Percentiles rank a stretch among this genome's conserved stretches.
Evolutionary conservation across 2,888 invertebrate genomes (phyloP).

Genomic region (Agrypnus murinus): DNA sequence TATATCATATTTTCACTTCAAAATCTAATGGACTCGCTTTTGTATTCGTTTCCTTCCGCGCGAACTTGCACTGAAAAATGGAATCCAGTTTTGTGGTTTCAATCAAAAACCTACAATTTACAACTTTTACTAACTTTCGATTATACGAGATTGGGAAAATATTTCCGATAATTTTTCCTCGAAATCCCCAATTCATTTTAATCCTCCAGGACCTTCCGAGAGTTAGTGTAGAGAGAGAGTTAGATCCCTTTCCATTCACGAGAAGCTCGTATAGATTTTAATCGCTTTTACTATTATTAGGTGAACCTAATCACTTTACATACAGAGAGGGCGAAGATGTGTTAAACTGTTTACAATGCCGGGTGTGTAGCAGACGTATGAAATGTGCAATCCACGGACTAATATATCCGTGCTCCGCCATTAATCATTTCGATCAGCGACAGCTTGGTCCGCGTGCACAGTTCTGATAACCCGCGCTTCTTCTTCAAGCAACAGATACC

Average conservation of each 20-base stretch:
- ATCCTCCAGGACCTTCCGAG: constrained; percentile 15
- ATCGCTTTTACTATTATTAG: constrained; percentile 40
- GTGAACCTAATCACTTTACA: constrained; percentile 46
- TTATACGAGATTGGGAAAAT: background rate
- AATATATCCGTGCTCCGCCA: constrained; percentile 66
- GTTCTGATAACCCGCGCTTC: constrained; percentile 62
- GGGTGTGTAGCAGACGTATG: constrained; percentile 60
- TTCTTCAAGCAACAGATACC: constrained; percentile 52
- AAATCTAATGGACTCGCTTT: constrained; percentile 65
- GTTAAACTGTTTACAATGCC: constrained; percentile 50
- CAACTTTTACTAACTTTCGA: background rate
- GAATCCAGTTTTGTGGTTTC: constrained; percentile 27
- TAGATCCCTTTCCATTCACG: constrained; percentile 36
- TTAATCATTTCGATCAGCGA: constrained; percentile 68
- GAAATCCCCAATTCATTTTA: constrained; percentile 9
- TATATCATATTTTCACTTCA: constrained; percentile 68
- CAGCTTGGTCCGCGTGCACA: constrained; percentile 65
- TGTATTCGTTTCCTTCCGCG: constrained; percentile 51
- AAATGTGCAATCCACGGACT: constrained; percentile 64
- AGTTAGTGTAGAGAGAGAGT: background rate
- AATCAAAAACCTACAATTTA: constrained; percentile 16
- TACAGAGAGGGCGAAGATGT: constrained; percentile 44
- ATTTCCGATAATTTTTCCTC: constrained; percentile 9
- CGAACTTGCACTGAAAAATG: constrained; percentile 50
- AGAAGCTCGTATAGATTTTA: constrained; percentile 31